Evolutionary conservation across 1,140 invertebrate genomes (phyloP).

Genomic region (Arctopsyche grandis): DNA sequence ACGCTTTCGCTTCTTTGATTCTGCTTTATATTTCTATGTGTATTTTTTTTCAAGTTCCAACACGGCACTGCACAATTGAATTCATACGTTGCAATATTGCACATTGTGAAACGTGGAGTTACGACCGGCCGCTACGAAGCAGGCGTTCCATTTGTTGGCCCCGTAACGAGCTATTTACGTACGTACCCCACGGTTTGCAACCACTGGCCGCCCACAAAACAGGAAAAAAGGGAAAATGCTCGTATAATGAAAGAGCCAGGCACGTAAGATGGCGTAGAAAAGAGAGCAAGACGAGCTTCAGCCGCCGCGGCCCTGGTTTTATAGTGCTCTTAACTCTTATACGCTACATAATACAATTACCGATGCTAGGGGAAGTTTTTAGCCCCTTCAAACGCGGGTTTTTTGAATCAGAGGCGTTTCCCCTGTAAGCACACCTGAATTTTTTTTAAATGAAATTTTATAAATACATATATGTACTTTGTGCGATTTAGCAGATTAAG

Average conservation of each 20-base stretch:
- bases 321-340: constrained; percentile 50
- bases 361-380: constrained; percentile 37
- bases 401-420: background rate
- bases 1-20: background rate
- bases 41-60: background rate
- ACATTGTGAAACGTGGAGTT: background rate
- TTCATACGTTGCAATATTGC: constrained; percentile 25
- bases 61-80: background rate
- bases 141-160: constrained; percentile 18
- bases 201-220: background rate
- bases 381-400: constrained; percentile 28
- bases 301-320: constrained; percentile 31
- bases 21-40: background rate
- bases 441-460: too few relatives aligned
- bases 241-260: constrained; percentile 44
- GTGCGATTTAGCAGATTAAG: too few relatives aligned
- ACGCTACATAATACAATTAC: constrained; percentile 51
- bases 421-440: too few relatives aligned
- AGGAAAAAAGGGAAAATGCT: constrained; percentile 19
- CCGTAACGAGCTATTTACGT: constrained; percentile 46
- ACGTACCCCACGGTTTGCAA: background rate
- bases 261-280: constrained; percentile 29
- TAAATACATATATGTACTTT: too few relatives aligned
- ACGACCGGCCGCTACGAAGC: too few relatives aligned
- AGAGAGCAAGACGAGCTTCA: constrained; percentile 33